These are phyloP conservation scores for Calliscelio sp. DNA, from an alignment of 2,888 invertebrate species.

Conservation along the genomic window DNA sequence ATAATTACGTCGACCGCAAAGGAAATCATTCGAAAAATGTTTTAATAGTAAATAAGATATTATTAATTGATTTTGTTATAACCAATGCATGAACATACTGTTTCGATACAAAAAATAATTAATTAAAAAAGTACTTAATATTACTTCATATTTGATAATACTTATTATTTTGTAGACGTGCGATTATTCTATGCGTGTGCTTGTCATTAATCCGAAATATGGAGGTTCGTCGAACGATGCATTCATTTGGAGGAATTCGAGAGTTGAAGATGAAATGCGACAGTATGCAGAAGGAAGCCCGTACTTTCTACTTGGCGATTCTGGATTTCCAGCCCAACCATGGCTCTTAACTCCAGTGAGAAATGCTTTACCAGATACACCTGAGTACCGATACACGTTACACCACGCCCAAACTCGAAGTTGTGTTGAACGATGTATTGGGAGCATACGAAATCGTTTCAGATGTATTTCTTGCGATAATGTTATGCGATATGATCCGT, in stretches of 20 bases:
- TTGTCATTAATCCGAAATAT: background rate
- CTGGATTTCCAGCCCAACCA: constrained; percentile 3
- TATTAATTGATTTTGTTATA: too few relatives aligned
- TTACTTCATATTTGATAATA: too few relatives aligned
- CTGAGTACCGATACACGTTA: background rate
- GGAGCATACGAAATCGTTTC: background rate
- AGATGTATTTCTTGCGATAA: background rate
- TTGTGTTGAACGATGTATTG: constrained; percentile 1
- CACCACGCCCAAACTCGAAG: background rate
- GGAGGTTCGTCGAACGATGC: constrained; percentile 1
- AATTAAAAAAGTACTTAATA: too few relatives aligned
- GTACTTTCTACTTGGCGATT: constrained; percentile 1
- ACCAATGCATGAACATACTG: too few relatives aligned
- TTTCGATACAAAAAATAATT: too few relatives aligned
- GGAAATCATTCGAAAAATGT: background rate
- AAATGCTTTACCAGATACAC: background rate
- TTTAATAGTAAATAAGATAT: background rate
- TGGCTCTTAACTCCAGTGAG: constrained; percentile 8
- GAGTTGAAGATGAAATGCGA: constrained; percentile 15
- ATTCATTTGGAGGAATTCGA: constrained; percentile 16
- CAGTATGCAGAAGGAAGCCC: constrained; percentile 2
- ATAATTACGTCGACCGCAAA: background rate
- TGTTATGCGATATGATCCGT: background rate
- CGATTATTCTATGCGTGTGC: background rate
- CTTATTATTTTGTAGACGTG: too few relatives aligned